Evolutionary conservation across 2,797 vertebrate species (phyloP), one percentile per base, ranked within the genome.

Genomic region (Paedocypris micromegethes): DNA sequence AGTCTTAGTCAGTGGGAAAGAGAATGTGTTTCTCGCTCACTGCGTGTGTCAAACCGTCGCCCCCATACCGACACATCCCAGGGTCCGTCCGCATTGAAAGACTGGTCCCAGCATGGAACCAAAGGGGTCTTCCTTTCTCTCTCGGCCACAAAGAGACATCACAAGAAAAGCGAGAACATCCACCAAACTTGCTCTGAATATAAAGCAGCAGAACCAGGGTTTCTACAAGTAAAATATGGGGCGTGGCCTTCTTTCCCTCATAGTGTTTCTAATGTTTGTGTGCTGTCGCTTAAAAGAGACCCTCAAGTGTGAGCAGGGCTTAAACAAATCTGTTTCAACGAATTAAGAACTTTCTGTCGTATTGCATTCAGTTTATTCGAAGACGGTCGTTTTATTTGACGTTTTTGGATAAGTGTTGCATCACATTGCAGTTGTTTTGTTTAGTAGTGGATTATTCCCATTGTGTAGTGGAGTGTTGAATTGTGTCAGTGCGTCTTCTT

Each of bases 111-210:
- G 91, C 84, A 40, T 85, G 91, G 46, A 9, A 84, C 79, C 81
- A 76, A 73, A 80, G 72, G 78, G 80, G 52, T 80, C 79, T 77
- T 73, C 79, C 62, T 9, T 53, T 64, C 53, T 55, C 57, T 37
- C 56, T 60, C 40, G 44, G 70, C 57, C 76, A 68, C 50, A 76
- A 82, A 82, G 74, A 80, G 76, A 84, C 81, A 84, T 84, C 75
- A 83, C 77, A 78, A 82, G 85, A 83, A 68, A 66, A 84, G 82
- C 80, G 77, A 79, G 70, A 56, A 77, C 82, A 79, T 59, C 64
- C 83, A 81, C 83, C 75, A 79, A 83, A 83, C 84, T 84, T 64
- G 54, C 74, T 83, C 83, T 86, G 84, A 87, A 86, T 87, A 79
- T 84, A 81, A 80, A 87, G 83, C 80, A 68, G 80, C 54, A 42